Evolutionary conservation across 2,113 vertebrate species (phyloP), one percentile per base, ranked within the genome.

Genomic region (Oenanthe melanoleuca): DNA sequence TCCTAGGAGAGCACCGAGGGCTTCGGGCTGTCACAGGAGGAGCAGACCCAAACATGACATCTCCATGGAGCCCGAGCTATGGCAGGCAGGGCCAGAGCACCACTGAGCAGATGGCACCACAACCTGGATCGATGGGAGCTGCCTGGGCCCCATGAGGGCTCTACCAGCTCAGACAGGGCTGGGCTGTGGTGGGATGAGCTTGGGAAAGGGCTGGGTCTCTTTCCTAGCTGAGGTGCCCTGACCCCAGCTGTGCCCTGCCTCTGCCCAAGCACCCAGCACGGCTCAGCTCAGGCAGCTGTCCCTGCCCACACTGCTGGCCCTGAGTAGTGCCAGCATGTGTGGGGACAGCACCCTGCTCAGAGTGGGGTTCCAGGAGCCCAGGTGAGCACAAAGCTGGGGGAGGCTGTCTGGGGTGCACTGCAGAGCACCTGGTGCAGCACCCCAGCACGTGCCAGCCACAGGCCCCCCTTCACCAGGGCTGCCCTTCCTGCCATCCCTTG

Each of bases 1-100:
- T 96, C 95, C 94, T 96, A 93, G 95, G 96, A 95, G 92, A 95
- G 65, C 91, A 91, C 77, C 0, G 3, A 91, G 89, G 89, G 59
- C 91, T 95, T 91, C 83, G 91, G 80, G 69, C 86, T 95, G 86
- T 91, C 95, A 84, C 92, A 95, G 92, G 86, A 95, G 72, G 88
- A 92, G 73, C 40, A 3, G 80, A 84, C 89, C 94, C 91, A 95
- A 95, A 91, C 96, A 92, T 93, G 94, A 95, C 91, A 96, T 96
- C 95, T 97, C 96, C 94, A 96, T 92, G 94, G 95, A 84, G 69
- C 83, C 73, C 4, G 0, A 44, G 77, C 60, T 47, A 12, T 1
- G 6, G 69, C 83, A 86, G 60, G 86, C 60, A 95, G 67, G 55
- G 60, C 56, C 64, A 44, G 38, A 29, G 69, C 3, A 2, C 42